Evolutionary conservation across 2,113 vertebrate species (phyloP).

Genomic region (Pseudopodoces humilis): DNA sequence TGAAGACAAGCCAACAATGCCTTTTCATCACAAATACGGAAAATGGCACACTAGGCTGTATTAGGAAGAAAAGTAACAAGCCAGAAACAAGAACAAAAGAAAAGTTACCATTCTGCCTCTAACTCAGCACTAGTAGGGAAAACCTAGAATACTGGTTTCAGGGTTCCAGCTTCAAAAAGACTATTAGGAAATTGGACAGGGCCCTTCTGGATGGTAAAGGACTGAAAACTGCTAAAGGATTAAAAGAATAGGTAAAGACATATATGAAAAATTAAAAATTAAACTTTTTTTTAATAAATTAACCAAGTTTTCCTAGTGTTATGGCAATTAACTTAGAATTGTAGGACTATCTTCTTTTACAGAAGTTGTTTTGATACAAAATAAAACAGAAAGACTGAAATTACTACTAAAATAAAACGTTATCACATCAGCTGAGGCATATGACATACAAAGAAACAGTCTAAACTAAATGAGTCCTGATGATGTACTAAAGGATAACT

Average conservation of each 20-base stretch:
- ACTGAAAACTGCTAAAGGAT: neutral
- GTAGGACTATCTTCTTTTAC: neutral
- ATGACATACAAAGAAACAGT: neutral
- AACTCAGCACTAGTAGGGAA: neutral
- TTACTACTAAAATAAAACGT: neutral
- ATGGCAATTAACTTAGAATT: neutral
- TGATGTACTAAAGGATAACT: neutral
- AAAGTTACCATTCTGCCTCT: neutral
- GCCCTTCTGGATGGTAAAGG: neutral
- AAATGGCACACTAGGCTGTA: neutral
- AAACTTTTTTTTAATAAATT: neutral
- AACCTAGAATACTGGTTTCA: neutral
- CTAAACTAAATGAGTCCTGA: neutral
- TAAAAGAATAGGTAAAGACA: neutral
- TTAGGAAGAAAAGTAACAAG: neutral
- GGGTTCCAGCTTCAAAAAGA: neutral
- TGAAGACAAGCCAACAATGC: neutral
- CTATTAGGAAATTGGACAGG: neutral
- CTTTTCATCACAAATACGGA: neutral
- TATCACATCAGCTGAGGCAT: neutral
- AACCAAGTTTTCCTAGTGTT: neutral
- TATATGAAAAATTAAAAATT: neutral
- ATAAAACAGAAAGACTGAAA: neutral
- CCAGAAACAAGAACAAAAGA: neutral
- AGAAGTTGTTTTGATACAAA: neutral